Evolutionary conservation across 2,888 invertebrate genomes (phyloP).

Genomic region (Ophraella communa): DNA sequence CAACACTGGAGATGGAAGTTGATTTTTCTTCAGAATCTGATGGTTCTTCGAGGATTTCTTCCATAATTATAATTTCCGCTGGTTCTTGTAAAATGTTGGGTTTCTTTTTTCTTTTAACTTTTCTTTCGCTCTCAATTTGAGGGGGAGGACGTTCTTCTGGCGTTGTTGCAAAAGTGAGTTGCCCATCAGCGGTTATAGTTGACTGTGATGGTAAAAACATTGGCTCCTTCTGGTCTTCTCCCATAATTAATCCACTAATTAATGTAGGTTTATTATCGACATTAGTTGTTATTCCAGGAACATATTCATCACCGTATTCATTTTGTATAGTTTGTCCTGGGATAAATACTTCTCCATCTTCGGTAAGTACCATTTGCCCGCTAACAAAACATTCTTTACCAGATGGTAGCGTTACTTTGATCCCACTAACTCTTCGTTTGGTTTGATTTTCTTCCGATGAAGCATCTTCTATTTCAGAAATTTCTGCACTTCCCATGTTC

Average conservation of each 20-base stretch:
- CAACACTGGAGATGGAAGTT: slow-evolving; percentile 43
- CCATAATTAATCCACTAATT: slow-evolving; percentile 76
- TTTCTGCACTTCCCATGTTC: slow-evolving; percentile 67
- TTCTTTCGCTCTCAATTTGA: slow-evolving; percentile 48
- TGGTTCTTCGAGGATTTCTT: slow-evolving; percentile 26
- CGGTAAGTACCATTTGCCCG: slow-evolving; percentile 75
- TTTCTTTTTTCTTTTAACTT: slow-evolving; percentile 42
- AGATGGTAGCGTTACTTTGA: slow-evolving; percentile 64
- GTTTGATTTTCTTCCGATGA: slow-evolving; percentile 46
- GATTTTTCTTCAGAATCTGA: slow-evolving; percentile 41
- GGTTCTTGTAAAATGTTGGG: slow-evolving; percentile 31
- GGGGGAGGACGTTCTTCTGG: slow-evolving; percentile 55
- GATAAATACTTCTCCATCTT: slow-evolving; percentile 73
- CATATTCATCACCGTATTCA: slow-evolving; percentile 71
- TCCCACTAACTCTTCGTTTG: slow-evolving; percentile 51
- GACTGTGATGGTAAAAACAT: slow-evolving; percentile 76
- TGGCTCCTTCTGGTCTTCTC: slow-evolving; percentile 65
- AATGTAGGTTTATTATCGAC: slow-evolving; percentile 72
- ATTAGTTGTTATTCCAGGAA: slow-evolving; percentile 75
- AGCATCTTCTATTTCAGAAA: slow-evolving; percentile 63
- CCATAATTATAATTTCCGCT: slow-evolving; percentile 42
- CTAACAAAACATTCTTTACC: slow-evolving; percentile 74
- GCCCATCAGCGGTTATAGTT: slow-evolving; percentile 63
- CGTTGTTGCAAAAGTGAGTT: slow-evolving; percentile 56
- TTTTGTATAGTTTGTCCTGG: slow-evolving; percentile 79